A percentile compares a stretch with the other conserved stretches of the same genome.
These are phyloP conservation scores for Montipora efflorescens DNA, from an alignment of 64 coral and sea anemone genomes.

Conservation along the genomic window DNA sequence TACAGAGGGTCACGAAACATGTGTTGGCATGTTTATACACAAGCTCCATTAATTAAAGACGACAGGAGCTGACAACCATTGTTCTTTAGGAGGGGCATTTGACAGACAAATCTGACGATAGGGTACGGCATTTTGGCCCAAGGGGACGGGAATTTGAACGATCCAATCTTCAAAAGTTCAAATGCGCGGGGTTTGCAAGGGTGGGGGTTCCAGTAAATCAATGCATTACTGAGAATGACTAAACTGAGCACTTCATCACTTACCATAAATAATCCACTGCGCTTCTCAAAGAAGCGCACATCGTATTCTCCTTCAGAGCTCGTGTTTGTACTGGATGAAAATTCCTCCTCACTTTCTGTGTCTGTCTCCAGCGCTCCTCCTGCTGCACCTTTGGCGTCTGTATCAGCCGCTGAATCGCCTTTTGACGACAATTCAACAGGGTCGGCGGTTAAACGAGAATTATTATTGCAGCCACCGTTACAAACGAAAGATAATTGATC, in stretches of 20 bases:
- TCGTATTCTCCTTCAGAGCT: slow-evolving; percentile 68
- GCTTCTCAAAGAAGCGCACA: slow-evolving; percentile 6
- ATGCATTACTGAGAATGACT: not conserved
- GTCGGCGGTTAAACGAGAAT: not conserved
- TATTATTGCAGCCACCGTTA: not conserved
- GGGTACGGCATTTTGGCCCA: too few relatives aligned
- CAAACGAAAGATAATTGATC: not conserved
- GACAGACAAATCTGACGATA: too few relatives aligned
- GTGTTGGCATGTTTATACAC: too few relatives aligned
- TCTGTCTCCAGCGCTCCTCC: not conserved
- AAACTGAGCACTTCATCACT: not conserved
- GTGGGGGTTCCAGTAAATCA: too few relatives aligned
- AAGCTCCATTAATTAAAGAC: too few relatives aligned
- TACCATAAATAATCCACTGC: slow-evolving; percentile 26
- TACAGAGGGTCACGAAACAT: too few relatives aligned
- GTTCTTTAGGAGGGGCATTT: too few relatives aligned
- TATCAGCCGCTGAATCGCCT: not conserved
- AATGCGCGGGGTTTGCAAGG: too few relatives aligned
- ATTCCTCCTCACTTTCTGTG: slow-evolving; percentile 39
- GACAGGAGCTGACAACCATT: too few relatives aligned
- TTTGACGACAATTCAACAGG: not conserved
- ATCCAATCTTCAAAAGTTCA: too few relatives aligned
- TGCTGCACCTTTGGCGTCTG: not conserved
- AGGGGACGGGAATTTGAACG: too few relatives aligned
- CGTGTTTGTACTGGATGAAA: slow-evolving; percentile 37